Evolutionary conservation across 2,888 invertebrate species (phyloP).

Genomic region (Lasioglossum morio): DNA sequence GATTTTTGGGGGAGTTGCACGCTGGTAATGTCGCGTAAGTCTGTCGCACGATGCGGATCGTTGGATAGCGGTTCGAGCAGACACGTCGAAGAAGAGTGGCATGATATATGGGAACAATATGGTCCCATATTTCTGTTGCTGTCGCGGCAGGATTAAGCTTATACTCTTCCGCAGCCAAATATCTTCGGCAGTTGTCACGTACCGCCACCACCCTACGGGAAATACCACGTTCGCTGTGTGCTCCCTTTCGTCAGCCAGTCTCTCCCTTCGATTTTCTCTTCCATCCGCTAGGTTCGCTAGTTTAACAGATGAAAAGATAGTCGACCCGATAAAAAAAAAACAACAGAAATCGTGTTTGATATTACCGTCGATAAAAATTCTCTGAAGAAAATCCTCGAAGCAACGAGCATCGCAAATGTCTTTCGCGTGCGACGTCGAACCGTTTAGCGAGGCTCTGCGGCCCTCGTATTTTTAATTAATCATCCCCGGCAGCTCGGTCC

Average conservation of each 20-base stretch:
- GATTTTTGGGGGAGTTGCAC: background rate
- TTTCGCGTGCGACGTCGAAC: background rate
- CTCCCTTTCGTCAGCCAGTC: constrained; percentile 1
- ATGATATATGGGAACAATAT: constrained; percentile 80
- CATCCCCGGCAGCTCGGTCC: background rate
- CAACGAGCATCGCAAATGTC: background rate
- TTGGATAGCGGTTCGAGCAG: constrained; percentile 39
- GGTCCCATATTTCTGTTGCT: constrained; percentile 77
- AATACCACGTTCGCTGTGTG: constrained; percentile 38
- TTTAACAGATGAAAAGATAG: constrained; percentile 26
- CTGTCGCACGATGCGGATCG: constrained; percentile 41
- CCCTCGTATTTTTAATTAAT: constrained; percentile 1
- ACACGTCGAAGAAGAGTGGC: constrained; percentile 70
- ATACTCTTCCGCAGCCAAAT: constrained; percentile 76
- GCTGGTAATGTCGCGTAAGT: constrained; percentile 45
- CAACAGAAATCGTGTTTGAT: constrained; percentile 2
- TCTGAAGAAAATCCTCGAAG: constrained; percentile 28
- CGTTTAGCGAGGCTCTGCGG: background rate
- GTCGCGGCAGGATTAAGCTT: constrained; percentile 78
- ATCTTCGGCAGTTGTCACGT: constrained; percentile 80
- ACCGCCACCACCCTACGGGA: constrained; percentile 57
- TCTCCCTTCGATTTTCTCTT: constrained; percentile 20
- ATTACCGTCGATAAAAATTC: constrained; percentile 5
- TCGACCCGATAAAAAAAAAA: constrained; percentile 75
- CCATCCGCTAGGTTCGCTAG: constrained; percentile 25